phyloP scores from a whole-genome alignment of 2,113 vertebrate species.

The Atlantisia rogersi region DNA sequence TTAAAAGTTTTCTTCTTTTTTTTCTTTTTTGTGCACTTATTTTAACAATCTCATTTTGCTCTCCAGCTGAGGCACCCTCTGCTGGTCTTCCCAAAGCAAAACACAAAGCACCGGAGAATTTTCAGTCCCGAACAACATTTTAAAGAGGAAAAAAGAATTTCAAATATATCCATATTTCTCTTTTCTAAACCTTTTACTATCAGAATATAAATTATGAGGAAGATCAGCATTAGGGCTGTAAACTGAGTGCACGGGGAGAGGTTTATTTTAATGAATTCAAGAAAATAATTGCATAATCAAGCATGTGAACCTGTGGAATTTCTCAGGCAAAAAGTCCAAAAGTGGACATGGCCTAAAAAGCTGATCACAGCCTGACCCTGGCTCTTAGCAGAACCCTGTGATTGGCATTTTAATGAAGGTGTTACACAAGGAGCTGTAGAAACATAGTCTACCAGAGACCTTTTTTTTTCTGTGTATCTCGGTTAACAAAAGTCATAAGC shows the following conservation, averaged over 20 bases:
- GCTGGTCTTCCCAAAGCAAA: slow-evolving; percentile 48
- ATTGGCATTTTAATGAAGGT: slow-evolving; percentile 11
- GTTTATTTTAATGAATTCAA: background rate
- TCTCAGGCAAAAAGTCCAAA: slow-evolving; percentile 38
- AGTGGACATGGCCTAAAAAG: slow-evolving; percentile 16
- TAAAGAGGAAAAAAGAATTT: background rate
- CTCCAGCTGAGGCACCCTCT: slow-evolving; percentile 56
- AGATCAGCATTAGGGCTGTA: background rate
- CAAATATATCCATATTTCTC: background rate
- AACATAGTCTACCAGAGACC: background rate
- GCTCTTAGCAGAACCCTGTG: background rate
- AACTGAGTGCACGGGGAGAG: background rate
- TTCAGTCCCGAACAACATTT: background rate
- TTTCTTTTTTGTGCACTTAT: background rate
- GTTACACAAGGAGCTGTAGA: background rate
- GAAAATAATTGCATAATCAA: slow-evolving; percentile 46
- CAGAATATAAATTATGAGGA: background rate
- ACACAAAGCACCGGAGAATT: background rate
- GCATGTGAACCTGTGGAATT: slow-evolving; percentile 54
- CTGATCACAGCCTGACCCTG: background rate
- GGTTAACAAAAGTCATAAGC: background rate
- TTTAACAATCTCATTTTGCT: background rate
- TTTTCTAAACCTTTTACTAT: background rate
- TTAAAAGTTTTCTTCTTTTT: background rate
- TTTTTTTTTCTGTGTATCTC: background rate